Percentiles rank a stretch among this genome's conserved stretches.
Evolutionary conservation across 1,140 invertebrate species (phyloP).

Genomic region (Aradophagus sp.): DNA sequence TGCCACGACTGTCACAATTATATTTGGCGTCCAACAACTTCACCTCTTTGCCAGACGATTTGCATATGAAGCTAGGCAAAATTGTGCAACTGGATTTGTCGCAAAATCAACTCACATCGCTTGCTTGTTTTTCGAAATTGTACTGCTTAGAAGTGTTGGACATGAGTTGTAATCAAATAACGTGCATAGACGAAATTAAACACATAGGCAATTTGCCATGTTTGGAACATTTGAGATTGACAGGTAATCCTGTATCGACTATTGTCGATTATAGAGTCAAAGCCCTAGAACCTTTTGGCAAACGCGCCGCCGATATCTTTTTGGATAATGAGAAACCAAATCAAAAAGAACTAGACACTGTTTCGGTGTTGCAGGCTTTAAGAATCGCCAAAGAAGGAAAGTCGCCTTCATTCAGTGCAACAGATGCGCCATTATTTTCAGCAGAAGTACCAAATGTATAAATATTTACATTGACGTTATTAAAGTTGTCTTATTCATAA

Average conservation of each 20-base stretch:
- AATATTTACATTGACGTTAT: slow-evolving; percentile 5
- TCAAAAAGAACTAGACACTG: slow-evolving; percentile 92
- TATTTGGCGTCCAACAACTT: slow-evolving; percentile 85
- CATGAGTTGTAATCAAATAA: slow-evolving; percentile 89
- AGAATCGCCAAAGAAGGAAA: slow-evolving; percentile 81
- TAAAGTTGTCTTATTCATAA: too few relatives aligned
- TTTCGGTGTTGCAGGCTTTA: slow-evolving; percentile 90
- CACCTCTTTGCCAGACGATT: slow-evolving; percentile 80
- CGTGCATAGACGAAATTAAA: slow-evolving; percentile 86
- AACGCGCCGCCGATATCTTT: slow-evolving; percentile 83
- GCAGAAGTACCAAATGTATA: slow-evolving; percentile 67
- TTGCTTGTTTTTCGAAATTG: slow-evolving; percentile 87
- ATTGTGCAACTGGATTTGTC: slow-evolving; percentile 90
- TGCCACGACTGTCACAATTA: slow-evolving; percentile 85
- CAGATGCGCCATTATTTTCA: slow-evolving; percentile 68
- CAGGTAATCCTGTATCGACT: slow-evolving; percentile 91
- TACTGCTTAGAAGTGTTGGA: slow-evolving; percentile 90
- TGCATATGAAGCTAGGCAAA: slow-evolving; percentile 91
- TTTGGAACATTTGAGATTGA: slow-evolving; percentile 88
- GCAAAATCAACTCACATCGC: slow-evolving; percentile 86
- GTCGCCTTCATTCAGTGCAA: slow-evolving; percentile 69
- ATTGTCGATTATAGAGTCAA: slow-evolving; percentile 92
- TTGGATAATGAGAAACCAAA: slow-evolving; percentile 91
- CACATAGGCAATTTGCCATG: slow-evolving; percentile 87
- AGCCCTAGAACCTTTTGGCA: slow-evolving; percentile 88